Percentiles rank a stretch among this genome's conserved stretches.
Evolutionary conservation across 1,140 invertebrate genomes (phyloP).

Genomic region (Maconellicoccus hirsutus): DNA sequence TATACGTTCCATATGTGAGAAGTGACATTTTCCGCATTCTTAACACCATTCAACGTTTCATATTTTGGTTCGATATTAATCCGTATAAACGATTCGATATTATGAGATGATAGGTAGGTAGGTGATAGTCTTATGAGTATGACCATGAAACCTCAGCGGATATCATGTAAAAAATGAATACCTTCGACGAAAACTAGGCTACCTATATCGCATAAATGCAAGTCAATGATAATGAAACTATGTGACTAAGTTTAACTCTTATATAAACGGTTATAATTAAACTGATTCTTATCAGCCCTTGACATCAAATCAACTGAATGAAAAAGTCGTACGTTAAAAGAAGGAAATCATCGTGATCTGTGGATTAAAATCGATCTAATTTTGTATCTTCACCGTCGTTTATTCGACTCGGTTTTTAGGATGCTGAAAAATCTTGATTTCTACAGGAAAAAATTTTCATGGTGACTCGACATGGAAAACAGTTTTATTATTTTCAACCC

Average conservation of each 20-base stretch:
- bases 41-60: not conserved
- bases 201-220: not conserved
- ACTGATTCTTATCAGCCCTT: conserved; percentile 1
- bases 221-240: not conserved
- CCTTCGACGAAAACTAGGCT: not conserved
- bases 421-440: too few relatives aligned
- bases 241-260: not conserved
- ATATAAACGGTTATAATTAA: conserved; percentile 7
- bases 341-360: not conserved
- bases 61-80: not conserved
- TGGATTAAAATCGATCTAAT: too few relatives aligned
- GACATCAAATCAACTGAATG: not conserved
- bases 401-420: too few relatives aligned
- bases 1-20: not conserved
- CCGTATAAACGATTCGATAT: not conserved
- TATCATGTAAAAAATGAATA: not conserved
- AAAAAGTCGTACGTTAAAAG: not conserved
- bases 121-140: not conserved
- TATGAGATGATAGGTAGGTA: not conserved
- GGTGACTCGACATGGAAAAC: too few relatives aligned
- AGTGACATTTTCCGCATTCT: not conserved
- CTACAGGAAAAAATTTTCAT: too few relatives aligned
- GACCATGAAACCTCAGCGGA: not conserved
- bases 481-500: too few relatives aligned
- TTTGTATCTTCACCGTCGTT: too few relatives aligned